Base-by-base conservation (phyloP, 1,140 invertebrate genomes). In the Polyergus mexicanus region DNA sequence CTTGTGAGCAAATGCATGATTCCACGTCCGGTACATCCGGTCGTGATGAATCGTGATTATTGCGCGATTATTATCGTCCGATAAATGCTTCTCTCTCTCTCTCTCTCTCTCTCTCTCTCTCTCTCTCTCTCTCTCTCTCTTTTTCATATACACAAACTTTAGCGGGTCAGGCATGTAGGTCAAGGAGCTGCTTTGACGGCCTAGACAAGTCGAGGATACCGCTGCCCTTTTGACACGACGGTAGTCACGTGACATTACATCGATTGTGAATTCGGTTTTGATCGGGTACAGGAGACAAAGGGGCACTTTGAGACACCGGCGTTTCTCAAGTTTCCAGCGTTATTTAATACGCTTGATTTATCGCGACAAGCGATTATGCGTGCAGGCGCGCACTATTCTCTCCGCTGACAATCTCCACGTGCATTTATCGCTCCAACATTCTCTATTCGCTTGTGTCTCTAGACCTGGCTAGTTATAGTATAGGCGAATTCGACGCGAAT, bases 181-280 rank as follows among this genome's bases (percentile, higher is more conserved):
- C 89, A 65, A 56, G 65, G 58, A 62, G 68, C 51, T 71, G 74
- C 89, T 89, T 89, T 83, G 58, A 51, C 54, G 41, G 38, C 58
- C 78, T 87, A 90, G 81, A 80, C 25, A 2, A 90, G 25, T 16
- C 19, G 56, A 69, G 28, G 54, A 81, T 72, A 44, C 72, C 16
- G 25, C 44, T 80, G 28, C 71, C 87, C 72, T 77, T 88, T 88
- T 77, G 19, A 41, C 47, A 51, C 47, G 47, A 51, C 25, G 19
- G 11, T 16, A 13, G 38, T 5, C 41, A 60, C 32, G 7, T n/a
- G 54, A 86, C 32, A 10, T 72, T 54, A 22, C 47, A 16, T 32
- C 28, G 25, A 32, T 56, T 25, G 22, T 38, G 11, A n/a, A 63
- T 66, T 51, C 51, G 11, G 28, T 56, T 68, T 88, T n/a, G 8